Evolutionary conservation across 1,140 invertebrate genomes (phyloP).

Genomic region (Drosophila nebulosa): DNA sequence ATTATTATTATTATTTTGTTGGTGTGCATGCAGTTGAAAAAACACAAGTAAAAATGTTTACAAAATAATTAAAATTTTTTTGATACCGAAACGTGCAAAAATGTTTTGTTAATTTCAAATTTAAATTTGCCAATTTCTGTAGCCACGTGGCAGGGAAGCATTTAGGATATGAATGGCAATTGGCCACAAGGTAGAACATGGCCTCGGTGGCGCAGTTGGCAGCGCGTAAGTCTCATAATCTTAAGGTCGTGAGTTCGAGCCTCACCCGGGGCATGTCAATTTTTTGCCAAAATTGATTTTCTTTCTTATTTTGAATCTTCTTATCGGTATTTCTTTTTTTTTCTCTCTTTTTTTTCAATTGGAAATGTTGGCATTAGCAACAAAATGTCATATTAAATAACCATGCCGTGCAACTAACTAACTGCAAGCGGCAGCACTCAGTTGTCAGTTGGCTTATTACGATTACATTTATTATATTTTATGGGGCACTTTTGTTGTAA

Average conservation of each 20-base stretch:
- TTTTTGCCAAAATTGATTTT: constrained; percentile 74
- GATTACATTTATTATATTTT: constrained; percentile 20
- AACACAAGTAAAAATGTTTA: neutral
- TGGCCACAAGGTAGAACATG: neutral
- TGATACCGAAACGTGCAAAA: constrained; percentile 51
- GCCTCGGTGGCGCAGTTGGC: constrained; percentile 96
- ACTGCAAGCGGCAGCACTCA: neutral
- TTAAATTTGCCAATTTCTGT: neutral
- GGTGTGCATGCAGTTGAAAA: neutral
- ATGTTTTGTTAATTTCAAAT: constrained; percentile 27
- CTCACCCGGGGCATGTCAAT: constrained; percentile 91
- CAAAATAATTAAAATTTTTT: neutral
- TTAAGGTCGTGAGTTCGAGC: constrained; percentile 98
- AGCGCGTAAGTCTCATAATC: constrained; percentile 98
- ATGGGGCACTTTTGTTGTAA: neutral
- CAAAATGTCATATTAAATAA: constrained; percentile 52
- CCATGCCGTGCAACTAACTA: constrained; percentile 36
- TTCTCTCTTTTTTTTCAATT: neutral
- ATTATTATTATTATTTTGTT: neutral
- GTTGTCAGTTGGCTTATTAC: constrained; percentile 33
- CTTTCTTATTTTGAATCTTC: neutral
- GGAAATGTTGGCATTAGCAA: neutral
- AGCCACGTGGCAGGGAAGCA: constrained; percentile 53
- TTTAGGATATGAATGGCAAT: constrained; percentile 7
- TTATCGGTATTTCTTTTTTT: neutral